These are phyloP conservation scores for Candoia aspera DNA, from an alignment of 2,113 vertebrate genomes.

Conservation along the genomic window DNA sequence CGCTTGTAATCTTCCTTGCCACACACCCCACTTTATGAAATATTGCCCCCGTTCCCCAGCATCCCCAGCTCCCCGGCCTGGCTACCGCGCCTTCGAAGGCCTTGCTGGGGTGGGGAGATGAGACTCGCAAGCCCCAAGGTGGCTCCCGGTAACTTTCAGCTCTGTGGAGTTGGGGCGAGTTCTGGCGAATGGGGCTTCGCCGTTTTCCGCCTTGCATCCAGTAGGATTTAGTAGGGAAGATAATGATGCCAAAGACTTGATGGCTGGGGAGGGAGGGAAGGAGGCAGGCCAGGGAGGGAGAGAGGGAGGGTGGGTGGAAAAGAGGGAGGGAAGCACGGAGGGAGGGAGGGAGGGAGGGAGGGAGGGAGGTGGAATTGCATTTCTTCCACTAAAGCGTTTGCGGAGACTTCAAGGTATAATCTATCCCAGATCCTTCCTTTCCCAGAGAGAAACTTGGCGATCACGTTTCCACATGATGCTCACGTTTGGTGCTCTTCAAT, in stretches of 20 bases:
- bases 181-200: conserved; percentile 72
- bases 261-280: conserved; percentile 35
- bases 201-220: conserved; percentile 72
- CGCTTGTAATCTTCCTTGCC: conserved; percentile 16
- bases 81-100: neutral
- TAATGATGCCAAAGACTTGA: conserved; percentile 72
- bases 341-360: conserved; percentile 58
- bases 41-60: neutral
- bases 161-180: conserved; percentile 64
- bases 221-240: conserved; percentile 75
- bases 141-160: conserved; percentile 70
- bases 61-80: neutral
- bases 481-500: conserved; percentile 98
- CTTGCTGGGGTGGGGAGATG: conserved; percentile 18
- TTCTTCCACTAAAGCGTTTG: conserved; percentile 83
- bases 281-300: conserved; percentile 48
- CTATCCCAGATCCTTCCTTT: conserved; percentile 93
- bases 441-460: conserved; percentile 87
- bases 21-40: neutral
- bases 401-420: conserved; percentile 90
- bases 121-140: conserved; percentile 47
- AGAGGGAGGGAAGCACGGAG: conserved; percentile 28
- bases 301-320: conserved; percentile 35
- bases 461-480: conserved; percentile 98
- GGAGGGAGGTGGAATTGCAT: conserved; percentile 84